Evolutionary conservation across 2,888 invertebrate genomes (phyloP).

Genomic region (Argyresthia goedartella): DNA sequence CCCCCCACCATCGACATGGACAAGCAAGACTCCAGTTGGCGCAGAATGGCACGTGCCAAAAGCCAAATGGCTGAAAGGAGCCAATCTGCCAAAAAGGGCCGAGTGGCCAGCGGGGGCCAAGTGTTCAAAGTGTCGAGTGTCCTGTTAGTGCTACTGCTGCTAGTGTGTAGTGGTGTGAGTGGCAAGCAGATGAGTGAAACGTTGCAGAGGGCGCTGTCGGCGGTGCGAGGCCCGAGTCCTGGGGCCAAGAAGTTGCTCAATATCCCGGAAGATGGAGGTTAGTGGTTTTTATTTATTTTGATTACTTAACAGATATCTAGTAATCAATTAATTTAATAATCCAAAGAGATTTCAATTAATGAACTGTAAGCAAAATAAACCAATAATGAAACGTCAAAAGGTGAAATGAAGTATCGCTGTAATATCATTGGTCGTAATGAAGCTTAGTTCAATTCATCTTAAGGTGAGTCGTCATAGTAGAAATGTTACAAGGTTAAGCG

Average conservation of each 20-base stretch:
- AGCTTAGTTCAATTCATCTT: no score
- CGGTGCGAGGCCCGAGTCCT: slow-evolving; percentile 62
- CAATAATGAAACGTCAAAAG: no score
- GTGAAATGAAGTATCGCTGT: no score
- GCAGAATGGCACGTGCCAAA: slow-evolving; percentile 8
- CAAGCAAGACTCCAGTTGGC: slow-evolving; percentile 45
- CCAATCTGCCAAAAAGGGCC: background rate
- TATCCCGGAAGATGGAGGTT: slow-evolving; percentile 69
- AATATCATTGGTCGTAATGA: no score
- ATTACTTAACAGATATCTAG: no score
- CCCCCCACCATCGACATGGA: slow-evolving; percentile 16
- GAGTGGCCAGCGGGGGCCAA: slow-evolving; percentile 7
- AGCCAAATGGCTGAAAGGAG: background rate
- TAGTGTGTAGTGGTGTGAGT: slow-evolving; percentile 26
- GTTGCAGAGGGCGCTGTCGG: slow-evolving; percentile 62
- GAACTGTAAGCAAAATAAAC: no score
- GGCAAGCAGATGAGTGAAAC: slow-evolving; percentile 67
- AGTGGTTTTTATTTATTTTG: slow-evolving; percentile 12
- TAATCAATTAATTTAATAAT: no score
- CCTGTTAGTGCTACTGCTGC: slow-evolving; percentile 36
- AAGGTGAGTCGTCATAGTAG: no score
- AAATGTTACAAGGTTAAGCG: no score
- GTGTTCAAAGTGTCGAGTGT: slow-evolving; percentile 15
- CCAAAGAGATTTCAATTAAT: no score
- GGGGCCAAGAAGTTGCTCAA: slow-evolving; percentile 66